A percentile compares a stretch with the other conserved stretches of the same genome.
phyloP scores from a whole-genome alignment of 37 sponge, comb jelly and placozoan genomes.

The Lycopodina hypogea region DNA sequence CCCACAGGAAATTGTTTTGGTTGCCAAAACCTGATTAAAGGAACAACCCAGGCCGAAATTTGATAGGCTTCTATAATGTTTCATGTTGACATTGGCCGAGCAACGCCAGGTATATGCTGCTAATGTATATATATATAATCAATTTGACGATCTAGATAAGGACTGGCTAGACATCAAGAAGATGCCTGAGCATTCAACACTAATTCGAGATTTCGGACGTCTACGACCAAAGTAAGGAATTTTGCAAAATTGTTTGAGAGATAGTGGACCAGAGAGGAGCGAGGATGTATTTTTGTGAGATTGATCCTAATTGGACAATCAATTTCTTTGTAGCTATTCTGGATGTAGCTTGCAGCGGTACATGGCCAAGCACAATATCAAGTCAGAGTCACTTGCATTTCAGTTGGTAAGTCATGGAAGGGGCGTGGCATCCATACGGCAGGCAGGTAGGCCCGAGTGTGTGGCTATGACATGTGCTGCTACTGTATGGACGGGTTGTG shows the following conservation, averaged over 20 bases:
- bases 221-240: constrained; percentile 36
- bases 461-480: no score
- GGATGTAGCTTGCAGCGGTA: constrained; percentile 72
- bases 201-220: constrained; percentile 82
- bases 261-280: not conserved
- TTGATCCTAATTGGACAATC: not conserved
- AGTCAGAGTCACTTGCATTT: constrained; percentile 84
- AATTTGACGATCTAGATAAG: constrained; percentile 69
- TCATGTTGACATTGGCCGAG: no score
- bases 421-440: no score
- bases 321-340: constrained; percentile 26
- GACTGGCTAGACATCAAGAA: constrained; percentile 95
- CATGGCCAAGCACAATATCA: constrained; percentile 90
- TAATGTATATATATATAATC: no score
- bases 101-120: no score
- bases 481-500: not conserved
- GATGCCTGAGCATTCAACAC: constrained; percentile 88
- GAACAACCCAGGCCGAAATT: no score
- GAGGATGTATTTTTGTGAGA: not conserved
- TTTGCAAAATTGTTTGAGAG: no score
- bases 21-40: no score
- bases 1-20: no score
- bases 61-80: no score
- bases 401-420: constrained; percentile 69
- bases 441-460: no score